Evolutionary conservation across 64 coral and sea anemone genomes (phyloP).

Genomic region (Actinia tenebrosa): DNA sequence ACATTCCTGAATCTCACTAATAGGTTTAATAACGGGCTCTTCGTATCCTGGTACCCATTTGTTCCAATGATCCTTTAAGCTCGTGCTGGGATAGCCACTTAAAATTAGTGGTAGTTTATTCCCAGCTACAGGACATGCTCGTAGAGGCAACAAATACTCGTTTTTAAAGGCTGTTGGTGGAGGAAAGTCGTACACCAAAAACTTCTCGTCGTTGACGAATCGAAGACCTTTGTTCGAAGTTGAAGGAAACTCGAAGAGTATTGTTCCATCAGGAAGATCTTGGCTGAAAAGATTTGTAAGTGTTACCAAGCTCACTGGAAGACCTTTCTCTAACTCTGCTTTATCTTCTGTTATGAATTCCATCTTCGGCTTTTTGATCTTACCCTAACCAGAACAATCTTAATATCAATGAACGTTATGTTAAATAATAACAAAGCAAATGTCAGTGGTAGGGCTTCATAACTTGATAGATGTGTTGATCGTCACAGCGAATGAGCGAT

Average conservation of each 20-base stretch:
- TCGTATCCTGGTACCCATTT: constrained; percentile 74
- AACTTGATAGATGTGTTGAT: no score
- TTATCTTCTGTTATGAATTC: neutral
- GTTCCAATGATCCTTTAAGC: constrained; percentile 75
- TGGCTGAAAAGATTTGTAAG: constrained; percentile 73
- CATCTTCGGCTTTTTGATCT: neutral
- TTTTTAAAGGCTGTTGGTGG: constrained; percentile 47
- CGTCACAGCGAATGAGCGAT: no score
- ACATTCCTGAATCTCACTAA: constrained; percentile 54
- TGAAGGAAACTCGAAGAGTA: constrained; percentile 70
- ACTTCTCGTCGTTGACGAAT: constrained; percentile 78
- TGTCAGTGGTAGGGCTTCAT: no score
- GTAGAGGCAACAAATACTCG: constrained; percentile 63
- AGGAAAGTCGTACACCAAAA: constrained; percentile 71
- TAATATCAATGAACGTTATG: no score
- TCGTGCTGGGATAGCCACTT: constrained; percentile 48
- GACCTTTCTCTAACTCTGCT: neutral
- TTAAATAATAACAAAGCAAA: no score
- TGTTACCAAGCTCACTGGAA: constrained; percentile 28
- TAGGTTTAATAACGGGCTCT: constrained; percentile 56
- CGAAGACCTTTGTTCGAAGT: constrained; percentile 62
- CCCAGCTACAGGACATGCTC: constrained; percentile 79
- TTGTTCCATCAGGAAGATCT: constrained; percentile 73
- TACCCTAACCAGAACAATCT: no score
- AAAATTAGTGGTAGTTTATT: constrained; percentile 65